These are phyloP conservation scores for Takifugu rubripes DNA, from an alignment of 2,797 vertebrate genomes.

Conservation along the genomic window DNA sequence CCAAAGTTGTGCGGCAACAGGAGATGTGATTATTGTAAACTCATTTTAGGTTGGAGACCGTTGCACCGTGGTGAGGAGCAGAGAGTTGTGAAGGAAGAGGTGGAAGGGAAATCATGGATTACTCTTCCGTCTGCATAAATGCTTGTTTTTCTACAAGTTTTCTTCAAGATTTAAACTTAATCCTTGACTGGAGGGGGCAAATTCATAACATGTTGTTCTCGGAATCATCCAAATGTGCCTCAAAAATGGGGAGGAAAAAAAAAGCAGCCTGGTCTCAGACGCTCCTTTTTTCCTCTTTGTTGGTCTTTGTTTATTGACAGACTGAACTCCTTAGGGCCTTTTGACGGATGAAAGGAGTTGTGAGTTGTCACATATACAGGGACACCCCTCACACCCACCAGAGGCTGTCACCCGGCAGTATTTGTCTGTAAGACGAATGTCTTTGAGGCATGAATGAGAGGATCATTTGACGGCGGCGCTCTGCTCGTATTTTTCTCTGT, in stretches of 20 bases:
- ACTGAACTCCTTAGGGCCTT: constrained; percentile 42
- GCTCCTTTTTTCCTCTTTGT: constrained; percentile 17
- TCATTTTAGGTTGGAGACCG: constrained; percentile 33
- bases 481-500: constrained; percentile 57
- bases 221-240: too few species aligned
- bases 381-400: constrained; percentile 7
- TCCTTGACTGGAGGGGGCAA: too few species aligned
- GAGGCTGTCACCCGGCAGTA: constrained; percentile 40
- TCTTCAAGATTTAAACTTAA: too few species aligned
- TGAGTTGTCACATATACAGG: constrained; percentile 50
- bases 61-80: constrained; percentile 14
- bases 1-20: constrained; percentile 42
- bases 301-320: constrained; percentile 65
- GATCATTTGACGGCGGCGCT: constrained; percentile 54
- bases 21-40: constrained; percentile 43
- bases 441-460: constrained; percentile 59
- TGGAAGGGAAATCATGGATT: constrained; percentile 22
- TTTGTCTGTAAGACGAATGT: constrained; percentile 62
- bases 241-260: too few species aligned
- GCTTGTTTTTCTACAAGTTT: too few species aligned
- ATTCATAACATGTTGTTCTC: too few species aligned
- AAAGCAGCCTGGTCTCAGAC: too few species aligned
- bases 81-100: constrained; percentile 25
- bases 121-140: too few species aligned
- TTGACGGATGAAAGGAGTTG: constrained; percentile 67